Base-by-base conservation (phyloP, 2,113 vertebrate species). In the Andinoacara biseriatus region DNA sequence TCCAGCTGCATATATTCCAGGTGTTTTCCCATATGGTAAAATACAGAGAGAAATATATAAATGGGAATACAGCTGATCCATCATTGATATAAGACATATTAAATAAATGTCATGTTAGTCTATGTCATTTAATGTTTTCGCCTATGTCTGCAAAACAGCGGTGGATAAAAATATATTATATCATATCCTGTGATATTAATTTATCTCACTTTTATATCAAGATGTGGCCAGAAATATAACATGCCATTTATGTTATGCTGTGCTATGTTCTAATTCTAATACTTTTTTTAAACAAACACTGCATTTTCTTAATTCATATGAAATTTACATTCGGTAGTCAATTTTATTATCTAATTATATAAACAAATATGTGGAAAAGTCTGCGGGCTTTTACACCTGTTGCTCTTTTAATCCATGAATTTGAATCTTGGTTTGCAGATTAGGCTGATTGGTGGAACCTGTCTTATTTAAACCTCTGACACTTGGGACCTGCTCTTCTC, bases 11-110 rank as follows among this genome's bases (percentile, higher is more conserved):
- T 72, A 52, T 54, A 54, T 54, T 54, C 26, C 43, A 72, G 67
- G 46, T 72, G 46, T 72, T 52, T 72, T 72, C 26, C 65, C 67
- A 54, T 54, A 54, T 72, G 46, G 26, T 0, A n/a, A 72, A 72
- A 72, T n/a, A 72, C 26, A 7, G 54, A 72, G 18, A 54, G 67
- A 72, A 54, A 54, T 72, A 72, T 72, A 33, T 54, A 54, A 72
- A 72, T n/a, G 49, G 43, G 10, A 72, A 54, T 72, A 54, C 17
- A 72, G 46, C 26, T 31, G 24, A 72, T 72, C 24, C 43, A 8
- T 52, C 24, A 52, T 54, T 72, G 65, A 69, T 69, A 18, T 31
- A 72, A 72, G 46, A 52, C 67, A 14, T 49, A 49, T 72, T 31
- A 72, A 72, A 54, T 72, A 72, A 31, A 72, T 52, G 26, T 31